Evolutionary conservation across 92 coral and sea anemone genomes (phyloP).

Genomic region (Actinernus sp.): DNA sequence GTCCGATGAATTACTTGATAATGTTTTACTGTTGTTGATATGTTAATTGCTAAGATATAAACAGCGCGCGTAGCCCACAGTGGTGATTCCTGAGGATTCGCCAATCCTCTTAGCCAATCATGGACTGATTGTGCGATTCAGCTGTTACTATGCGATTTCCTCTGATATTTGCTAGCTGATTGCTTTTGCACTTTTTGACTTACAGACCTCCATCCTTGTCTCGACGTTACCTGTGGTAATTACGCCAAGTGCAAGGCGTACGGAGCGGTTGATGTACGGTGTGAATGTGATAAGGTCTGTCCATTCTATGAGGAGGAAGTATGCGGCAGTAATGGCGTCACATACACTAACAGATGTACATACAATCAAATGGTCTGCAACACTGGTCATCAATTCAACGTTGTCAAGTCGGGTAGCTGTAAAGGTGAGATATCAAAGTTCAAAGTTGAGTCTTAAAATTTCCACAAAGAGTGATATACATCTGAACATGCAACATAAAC

Average conservation of each 20-base stretch:
- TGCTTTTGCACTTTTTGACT: background rate
- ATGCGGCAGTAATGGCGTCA: constrained; percentile 52
- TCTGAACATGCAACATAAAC: no score
- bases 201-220: constrained; percentile 78
- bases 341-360: constrained; percentile 54
- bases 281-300: constrained; percentile 45
- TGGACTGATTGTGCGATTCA: no score
- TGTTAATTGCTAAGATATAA: no score
- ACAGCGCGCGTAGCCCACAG: no score
- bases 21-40: no score
- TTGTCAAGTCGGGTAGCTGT: constrained; percentile 60
- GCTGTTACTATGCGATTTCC: no score
- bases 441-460: no score
- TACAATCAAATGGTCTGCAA: constrained; percentile 46
- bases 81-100: no score
- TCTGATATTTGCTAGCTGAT: no score
- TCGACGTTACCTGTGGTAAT: constrained; percentile 29
- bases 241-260: constrained; percentile 41
- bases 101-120: no score
- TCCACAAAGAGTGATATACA: no score
- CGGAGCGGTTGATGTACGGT: constrained; percentile 25
- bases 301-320: constrained; percentile 40
- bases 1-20: no score
- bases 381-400: constrained; percentile 10
- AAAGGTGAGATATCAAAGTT: constrained; percentile 52